phyloP scores from a whole-genome alignment of 2,113 vertebrate genomes.

The Tragulus kanchil region DNA sequence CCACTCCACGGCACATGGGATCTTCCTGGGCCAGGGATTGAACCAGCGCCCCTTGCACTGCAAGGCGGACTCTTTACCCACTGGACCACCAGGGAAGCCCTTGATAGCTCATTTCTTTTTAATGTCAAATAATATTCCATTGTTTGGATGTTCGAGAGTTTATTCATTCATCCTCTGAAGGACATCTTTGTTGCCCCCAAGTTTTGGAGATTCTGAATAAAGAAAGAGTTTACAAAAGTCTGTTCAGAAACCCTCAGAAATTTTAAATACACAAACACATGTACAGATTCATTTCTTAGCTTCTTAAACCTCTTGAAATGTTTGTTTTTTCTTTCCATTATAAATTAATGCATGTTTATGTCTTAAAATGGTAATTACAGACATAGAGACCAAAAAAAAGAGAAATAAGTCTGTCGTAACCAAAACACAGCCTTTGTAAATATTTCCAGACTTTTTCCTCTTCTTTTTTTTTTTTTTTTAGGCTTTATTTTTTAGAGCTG shows the following conservation, averaged over 20 bases:
- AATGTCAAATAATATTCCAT: not conserved
- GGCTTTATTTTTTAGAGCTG: not conserved
- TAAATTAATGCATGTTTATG: not conserved
- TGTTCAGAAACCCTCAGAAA: not conserved
- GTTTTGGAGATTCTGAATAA: not conserved
- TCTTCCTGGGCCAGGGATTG: too few species aligned
- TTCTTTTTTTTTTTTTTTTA: not conserved
- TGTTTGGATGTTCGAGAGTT: not conserved
- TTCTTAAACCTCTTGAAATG: slow-evolving; percentile 36
- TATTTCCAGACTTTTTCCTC: slow-evolving; percentile 29
- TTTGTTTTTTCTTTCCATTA: slow-evolving; percentile 54
- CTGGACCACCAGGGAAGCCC: too few species aligned
- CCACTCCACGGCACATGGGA: too few species aligned
- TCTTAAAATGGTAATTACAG: slow-evolving; percentile 49
- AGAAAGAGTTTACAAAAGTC: slow-evolving; percentile 42
- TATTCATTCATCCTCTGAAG: not conserved
- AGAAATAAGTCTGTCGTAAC: slow-evolving; percentile 5
- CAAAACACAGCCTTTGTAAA: not conserved
- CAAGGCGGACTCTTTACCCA: too few species aligned
- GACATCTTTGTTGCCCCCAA: not conserved
- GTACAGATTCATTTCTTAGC: not conserved
- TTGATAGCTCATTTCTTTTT: not conserved
- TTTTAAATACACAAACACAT: not conserved
- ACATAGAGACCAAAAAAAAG: slow-evolving; percentile 30
- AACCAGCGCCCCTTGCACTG: too few species aligned